These are phyloP conservation scores for Anthophora plumipes DNA, from an alignment of 2,888 invertebrate genomes.

Conservation along the genomic window DNA sequence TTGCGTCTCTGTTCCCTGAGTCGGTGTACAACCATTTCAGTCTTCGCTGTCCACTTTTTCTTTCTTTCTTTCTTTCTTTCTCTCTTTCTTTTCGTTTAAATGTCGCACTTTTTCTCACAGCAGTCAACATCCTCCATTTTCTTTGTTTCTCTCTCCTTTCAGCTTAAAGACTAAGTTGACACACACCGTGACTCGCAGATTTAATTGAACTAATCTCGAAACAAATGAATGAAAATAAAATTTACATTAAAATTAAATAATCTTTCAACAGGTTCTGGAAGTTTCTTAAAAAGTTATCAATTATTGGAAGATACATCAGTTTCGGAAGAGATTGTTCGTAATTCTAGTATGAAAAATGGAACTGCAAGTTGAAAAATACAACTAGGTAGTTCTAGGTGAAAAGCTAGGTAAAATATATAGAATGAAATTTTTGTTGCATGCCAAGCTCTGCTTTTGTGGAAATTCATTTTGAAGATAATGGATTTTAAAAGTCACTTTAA, in stretches of 20 bases:
- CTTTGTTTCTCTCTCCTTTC: conserved; percentile 43
- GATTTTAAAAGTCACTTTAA: background rate
- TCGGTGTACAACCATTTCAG: conserved; percentile 81
- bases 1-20: conserved; percentile 81
- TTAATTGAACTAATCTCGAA: background rate
- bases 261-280: background rate
- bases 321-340: background rate
- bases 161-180: conserved; percentile 69
- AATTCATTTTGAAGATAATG: background rate
- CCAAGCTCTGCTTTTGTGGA: background rate
- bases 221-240: background rate
- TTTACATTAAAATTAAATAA: background rate
- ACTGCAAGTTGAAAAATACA: background rate
- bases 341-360: conserved; percentile 1
- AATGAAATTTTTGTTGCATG: background rate
- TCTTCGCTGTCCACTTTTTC: conserved; percentile 75
- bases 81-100: background rate
- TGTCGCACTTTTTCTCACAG: conserved; percentile 63
- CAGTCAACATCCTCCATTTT: conserved; percentile 64
- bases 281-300: background rate
- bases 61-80: background rate
- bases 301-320: background rate
- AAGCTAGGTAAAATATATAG: background rate
- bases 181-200: conserved; percentile 24
- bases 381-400: background rate